phyloP scores from a whole-genome alignment of 2,113 vertebrate genomes.

The Xyrauchen texanus region DNA sequence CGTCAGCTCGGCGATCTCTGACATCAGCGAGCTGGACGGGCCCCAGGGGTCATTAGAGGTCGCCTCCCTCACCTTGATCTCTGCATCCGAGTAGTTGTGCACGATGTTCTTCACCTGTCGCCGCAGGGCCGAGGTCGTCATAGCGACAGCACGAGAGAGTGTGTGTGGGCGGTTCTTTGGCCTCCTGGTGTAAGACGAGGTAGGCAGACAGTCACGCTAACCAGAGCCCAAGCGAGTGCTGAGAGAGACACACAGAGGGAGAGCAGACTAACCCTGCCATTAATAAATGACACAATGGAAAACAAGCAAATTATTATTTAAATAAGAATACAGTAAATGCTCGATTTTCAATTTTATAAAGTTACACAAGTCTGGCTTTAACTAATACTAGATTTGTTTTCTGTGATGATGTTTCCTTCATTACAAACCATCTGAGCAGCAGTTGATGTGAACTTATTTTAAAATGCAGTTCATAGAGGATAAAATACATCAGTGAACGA shows the following conservation, averaged over 20 bases:
- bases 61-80: conserved; percentile 94
- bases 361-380: too few relatives aligned
- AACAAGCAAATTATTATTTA: too few relatives aligned
- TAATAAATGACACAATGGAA: neutral
- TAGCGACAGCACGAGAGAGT: conserved; percentile 64
- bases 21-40: conserved; percentile 93
- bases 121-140: conserved; percentile 93
- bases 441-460: too few relatives aligned
- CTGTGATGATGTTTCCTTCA: too few relatives aligned
- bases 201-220: conserved; percentile 40
- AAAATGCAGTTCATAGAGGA: too few relatives aligned
- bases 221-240: neutral
- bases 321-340: too few relatives aligned
- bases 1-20: conserved; percentile 92
- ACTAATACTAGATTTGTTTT: too few relatives aligned
- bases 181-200: conserved; percentile 10
- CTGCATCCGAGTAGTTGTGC: conserved; percentile 95
- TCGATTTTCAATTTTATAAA: too few relatives aligned
- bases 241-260: conserved; percentile 5
- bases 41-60: conserved; percentile 98
- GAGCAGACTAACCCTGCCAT: neutral
- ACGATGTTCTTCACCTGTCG: conserved; percentile 97
- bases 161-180: conserved; percentile 23
- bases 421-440: too few relatives aligned
- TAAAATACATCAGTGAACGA: neutral